Evolutionary conservation across 2,113 vertebrate genomes (phyloP).

Genomic region (Callocephalon fimbriatum): DNA sequence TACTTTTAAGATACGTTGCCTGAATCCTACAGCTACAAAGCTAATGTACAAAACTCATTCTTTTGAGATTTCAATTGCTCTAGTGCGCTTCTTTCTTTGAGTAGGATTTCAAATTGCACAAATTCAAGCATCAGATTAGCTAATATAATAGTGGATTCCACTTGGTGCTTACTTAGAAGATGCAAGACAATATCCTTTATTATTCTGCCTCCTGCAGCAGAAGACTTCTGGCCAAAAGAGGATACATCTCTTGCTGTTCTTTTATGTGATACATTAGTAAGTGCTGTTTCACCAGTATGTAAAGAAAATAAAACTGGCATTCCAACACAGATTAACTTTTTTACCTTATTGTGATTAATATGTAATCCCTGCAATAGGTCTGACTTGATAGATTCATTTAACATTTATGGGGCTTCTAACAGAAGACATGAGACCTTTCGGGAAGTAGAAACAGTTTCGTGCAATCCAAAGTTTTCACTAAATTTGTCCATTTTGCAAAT

Average conservation of each 20-base stretch:
- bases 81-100: not conserved
- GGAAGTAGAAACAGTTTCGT: slow-evolving; percentile 12
- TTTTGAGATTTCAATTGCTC: not conserved
- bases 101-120: not conserved
- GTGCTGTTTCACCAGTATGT: not conserved
- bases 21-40: not conserved
- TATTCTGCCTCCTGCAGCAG: not conserved
- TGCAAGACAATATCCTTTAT: not conserved
- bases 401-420: not conserved
- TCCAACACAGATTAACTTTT: not conserved
- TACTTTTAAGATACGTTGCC: not conserved
- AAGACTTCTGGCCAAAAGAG: not conserved
- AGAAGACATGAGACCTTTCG: not conserved
- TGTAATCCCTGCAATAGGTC: not conserved
- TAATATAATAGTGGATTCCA: not conserved
- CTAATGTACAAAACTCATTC: not conserved
- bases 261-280: not conserved
- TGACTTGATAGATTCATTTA: not conserved
- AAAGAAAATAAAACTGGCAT: not conserved
- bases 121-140: not conserved
- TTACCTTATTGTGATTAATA: not conserved
- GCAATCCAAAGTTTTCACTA: not conserved
- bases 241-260: not conserved
- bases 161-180: not conserved
- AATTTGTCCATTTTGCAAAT: not conserved